A percentile compares a stretch with the other conserved stretches of the same genome.
These are phyloP conservation scores for Etia nguti DNA, from an alignment of 2,113 vertebrate genomes.

Conservation along the genomic window DNA sequence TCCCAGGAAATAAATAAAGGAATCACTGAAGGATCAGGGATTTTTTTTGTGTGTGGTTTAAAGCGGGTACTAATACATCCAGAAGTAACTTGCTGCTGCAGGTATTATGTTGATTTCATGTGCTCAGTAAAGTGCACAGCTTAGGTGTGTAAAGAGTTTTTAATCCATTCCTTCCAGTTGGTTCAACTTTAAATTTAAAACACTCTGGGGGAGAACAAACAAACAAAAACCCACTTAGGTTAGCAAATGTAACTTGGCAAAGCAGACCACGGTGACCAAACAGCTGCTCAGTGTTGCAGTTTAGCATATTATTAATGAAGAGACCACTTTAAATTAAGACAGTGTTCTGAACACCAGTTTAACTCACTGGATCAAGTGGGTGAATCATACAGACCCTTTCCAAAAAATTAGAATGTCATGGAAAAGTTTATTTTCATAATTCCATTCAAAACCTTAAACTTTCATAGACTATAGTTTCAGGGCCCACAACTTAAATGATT, in stretches of 20 bases:
- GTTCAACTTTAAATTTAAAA: neutral
- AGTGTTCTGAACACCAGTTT: rapidly evolving
- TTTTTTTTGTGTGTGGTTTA: neutral
- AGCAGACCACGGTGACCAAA: neutral
- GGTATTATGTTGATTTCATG: neutral
- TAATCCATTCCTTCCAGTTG: neutral
- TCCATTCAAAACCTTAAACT: no score
- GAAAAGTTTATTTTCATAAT: no score
- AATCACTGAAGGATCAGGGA: neutral
- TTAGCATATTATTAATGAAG: neutral
- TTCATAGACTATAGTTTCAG: no score
- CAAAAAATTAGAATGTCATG: no score
- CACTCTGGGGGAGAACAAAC: neutral
- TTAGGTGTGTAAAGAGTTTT: neutral
- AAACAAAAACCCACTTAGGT: neutral
- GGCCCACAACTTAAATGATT: no score
- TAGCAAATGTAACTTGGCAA: neutral
- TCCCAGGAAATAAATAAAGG: neutral
- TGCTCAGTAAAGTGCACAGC: neutral
- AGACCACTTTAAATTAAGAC: neutral
- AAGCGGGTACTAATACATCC: neutral
- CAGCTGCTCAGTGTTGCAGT: neutral
- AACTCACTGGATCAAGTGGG: neutral
- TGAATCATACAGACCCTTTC: no score
- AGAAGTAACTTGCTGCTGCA: neutral